Evolutionary conservation across 2,797 vertebrate genomes (phyloP).

Genomic region (Eptatretus atami): DNA sequence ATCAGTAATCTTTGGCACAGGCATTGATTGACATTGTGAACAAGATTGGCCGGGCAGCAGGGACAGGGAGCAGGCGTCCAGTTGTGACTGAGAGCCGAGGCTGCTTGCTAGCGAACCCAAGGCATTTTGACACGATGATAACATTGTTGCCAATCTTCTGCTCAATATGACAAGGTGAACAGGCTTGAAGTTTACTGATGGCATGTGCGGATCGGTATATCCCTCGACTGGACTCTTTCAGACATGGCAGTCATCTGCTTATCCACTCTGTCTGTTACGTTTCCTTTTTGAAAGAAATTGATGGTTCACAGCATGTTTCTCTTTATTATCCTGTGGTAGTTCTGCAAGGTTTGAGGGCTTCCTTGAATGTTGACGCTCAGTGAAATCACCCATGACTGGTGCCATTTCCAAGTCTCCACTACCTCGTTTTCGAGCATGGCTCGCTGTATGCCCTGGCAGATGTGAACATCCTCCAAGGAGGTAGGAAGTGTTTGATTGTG

Average conservation of each 20-base stretch:
- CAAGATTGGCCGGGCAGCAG: constrained; percentile 38
- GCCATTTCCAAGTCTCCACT: constrained; percentile 66
- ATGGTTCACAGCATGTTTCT: background rate
- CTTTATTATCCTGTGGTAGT: constrained; percentile 16
- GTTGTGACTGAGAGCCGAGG: constrained; percentile 29
- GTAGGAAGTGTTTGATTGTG: constrained; percentile 15
- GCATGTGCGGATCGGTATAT: background rate
- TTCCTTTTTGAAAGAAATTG: background rate
- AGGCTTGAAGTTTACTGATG: no score
- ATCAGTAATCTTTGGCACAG: constrained; percentile 16
- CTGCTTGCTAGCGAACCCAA: constrained; percentile 19
- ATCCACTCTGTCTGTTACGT: no score
- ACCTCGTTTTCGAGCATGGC: constrained; percentile 69
- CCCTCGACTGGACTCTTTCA: background rate
- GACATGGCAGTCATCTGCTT: no score
- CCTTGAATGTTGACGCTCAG: constrained; percentile 88
- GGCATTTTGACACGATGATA: constrained; percentile 86
- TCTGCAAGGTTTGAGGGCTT: constrained; percentile 76
- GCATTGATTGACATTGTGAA: constrained; percentile 63
- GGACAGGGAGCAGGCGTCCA: constrained; percentile 17
- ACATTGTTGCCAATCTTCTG: constrained; percentile 71
- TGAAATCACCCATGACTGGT: constrained; percentile 87
- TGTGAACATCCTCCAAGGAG: constrained; percentile 39
- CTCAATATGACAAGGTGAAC: constrained; percentile 61
- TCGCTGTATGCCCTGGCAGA: constrained; percentile 50